phyloP scores from a whole-genome alignment of 2,113 vertebrate species.

The Holacanthus passer region DNA sequence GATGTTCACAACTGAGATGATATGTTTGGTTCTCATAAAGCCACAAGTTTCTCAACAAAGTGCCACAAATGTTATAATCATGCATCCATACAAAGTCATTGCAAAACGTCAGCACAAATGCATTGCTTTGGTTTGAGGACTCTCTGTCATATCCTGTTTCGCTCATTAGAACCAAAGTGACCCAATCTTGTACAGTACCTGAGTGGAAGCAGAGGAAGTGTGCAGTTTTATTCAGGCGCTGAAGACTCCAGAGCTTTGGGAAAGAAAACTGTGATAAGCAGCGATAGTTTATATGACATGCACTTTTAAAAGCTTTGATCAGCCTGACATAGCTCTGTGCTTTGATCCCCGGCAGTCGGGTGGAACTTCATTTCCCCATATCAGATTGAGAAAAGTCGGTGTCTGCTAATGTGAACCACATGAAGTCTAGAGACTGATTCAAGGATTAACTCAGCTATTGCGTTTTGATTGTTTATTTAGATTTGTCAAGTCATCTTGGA shows the following conservation, averaged over 20 bases:
- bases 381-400: not conserved
- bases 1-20: not conserved
- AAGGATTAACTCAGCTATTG: not conserved
- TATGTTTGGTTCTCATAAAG: not conserved
- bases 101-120: slow-evolving; percentile 2
- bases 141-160: slow-evolving; percentile 67
- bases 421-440: not conserved
- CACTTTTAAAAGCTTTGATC: slow-evolving; percentile 22
- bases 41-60: slow-evolving; percentile 10
- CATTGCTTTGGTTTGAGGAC: not conserved
- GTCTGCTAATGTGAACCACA: slow-evolving; percentile 15
- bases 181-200: slow-evolving; percentile 65
- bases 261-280: slow-evolving; percentile 47
- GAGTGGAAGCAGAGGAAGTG: slow-evolving; percentile 35
- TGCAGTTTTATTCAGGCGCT: not conserved
- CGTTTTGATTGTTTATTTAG: not conserved
- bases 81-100: slow-evolving; percentile 21
- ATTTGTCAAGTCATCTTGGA: not conserved
- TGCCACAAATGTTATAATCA: not conserved
- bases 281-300: slow-evolving; percentile 19
- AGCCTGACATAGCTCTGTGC: not conserved
- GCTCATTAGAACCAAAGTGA: slow-evolving; percentile 30
- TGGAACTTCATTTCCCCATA: slow-evolving; percentile 15
- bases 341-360: slow-evolving; percentile 5
- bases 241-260: not conserved